Conservation (phyloP, 2,113 vertebrate genomes). For the Leptocoma aspasia region DNA sequence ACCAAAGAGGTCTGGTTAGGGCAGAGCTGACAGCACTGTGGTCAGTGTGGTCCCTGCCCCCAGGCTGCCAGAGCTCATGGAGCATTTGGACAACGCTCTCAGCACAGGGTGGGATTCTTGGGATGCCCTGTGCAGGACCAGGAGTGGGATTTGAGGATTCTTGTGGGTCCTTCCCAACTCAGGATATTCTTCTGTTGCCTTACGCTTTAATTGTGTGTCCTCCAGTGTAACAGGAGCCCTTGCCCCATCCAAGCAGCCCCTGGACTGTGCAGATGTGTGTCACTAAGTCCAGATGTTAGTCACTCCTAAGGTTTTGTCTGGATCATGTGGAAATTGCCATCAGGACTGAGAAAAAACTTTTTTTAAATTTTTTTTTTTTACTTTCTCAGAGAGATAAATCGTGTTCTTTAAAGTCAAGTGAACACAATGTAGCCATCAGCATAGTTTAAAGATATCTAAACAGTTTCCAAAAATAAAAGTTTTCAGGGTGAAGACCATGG, state of each 20-base stretch:
- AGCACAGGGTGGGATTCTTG: neutral
- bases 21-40: neutral
- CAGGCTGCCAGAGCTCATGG: neutral
- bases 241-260: neutral
- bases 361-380: neutral
- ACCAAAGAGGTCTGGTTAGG: neutral
- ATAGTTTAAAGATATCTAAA: neutral
- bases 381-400: neutral
- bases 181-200: neutral
- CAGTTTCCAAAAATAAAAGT: neutral
- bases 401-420: neutral
- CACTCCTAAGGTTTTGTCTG: neutral
- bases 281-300: neutral
- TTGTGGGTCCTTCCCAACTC: neutral
- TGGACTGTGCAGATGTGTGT: neutral
- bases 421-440: neutral
- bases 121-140: neutral
- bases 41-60: neutral
- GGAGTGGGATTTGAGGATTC: neutral
- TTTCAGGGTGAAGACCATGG: neutral
- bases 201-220: neutral
- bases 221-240: neutral
- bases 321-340: neutral
- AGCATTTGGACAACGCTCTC: neutral
- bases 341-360: rapidly evolving